Evolutionary conservation across 2,888 invertebrate species (phyloP).

Genomic region (Acrobasis consociella): DNA sequence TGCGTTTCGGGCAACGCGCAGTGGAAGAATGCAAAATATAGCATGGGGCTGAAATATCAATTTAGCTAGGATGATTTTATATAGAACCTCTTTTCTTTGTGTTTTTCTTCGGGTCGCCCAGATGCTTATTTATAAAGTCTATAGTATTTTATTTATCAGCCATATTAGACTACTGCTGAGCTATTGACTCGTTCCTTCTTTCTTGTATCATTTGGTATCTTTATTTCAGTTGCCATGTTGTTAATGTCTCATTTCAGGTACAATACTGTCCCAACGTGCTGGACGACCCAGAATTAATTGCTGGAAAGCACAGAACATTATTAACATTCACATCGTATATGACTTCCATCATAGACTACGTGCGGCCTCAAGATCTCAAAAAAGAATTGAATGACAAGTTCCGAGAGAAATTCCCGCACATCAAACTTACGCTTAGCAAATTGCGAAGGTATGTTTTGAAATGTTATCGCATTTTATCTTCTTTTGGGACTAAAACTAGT

Average conservation of each 20-base stretch:
- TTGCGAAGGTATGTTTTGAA: conserved; percentile 88
- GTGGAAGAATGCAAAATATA: too few species aligned
- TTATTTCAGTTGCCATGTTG: conserved; percentile 12
- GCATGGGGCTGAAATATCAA: too few species aligned
- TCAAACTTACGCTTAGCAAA: conserved; percentile 97
- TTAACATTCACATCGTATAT: conserved; percentile 94
- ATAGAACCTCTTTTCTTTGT: too few species aligned
- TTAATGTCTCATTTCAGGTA: conserved; percentile 49
- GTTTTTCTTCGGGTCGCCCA: too few species aligned
- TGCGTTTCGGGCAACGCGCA: too few species aligned
- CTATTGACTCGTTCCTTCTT: too few species aligned
- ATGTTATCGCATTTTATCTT: not conserved
- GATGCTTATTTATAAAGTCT: too few species aligned
- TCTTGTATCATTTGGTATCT: too few species aligned
- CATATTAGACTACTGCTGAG: too few species aligned
- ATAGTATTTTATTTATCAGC: too few species aligned
- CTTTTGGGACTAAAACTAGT: too few species aligned
- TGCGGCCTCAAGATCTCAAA: conserved; percentile 96
- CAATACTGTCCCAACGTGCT: conserved; percentile 94
- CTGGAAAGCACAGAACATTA: conserved; percentile 93
- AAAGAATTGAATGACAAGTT: conserved; percentile 99
- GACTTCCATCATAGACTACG: conserved; percentile 98
- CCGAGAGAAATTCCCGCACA: conserved; percentile 95
- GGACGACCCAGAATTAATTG: conserved; percentile 96
- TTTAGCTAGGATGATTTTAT: too few species aligned